Conservation (phyloP, 2,888 invertebrate species). For the Drosophila sordidapex region DNA sequence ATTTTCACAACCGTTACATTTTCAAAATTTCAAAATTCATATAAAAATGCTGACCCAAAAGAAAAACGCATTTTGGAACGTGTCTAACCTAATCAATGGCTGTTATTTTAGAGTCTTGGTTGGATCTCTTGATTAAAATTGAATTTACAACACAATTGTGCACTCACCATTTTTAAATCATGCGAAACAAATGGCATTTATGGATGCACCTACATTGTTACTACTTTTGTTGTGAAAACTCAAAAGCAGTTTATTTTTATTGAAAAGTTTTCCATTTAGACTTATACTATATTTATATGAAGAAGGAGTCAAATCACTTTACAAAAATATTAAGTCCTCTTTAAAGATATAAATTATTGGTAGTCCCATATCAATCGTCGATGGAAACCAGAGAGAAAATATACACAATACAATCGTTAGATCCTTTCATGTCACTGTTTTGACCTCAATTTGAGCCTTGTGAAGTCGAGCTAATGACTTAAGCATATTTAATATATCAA, state of each 20-base stretch:
- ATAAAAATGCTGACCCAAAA: too few species aligned
- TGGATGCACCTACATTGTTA: not conserved
- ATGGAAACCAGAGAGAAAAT: not conserved
- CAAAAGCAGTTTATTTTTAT: not conserved
- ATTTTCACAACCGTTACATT: not conserved
- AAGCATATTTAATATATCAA: conserved; percentile 55
- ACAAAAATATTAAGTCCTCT: not conserved
- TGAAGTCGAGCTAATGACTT: conserved; percentile 30
- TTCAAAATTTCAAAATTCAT: too few species aligned
- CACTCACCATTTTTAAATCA: not conserved
- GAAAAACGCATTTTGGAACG: too few species aligned
- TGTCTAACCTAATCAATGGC: too few species aligned
- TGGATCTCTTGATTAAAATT: too few species aligned
- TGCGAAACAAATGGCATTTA: not conserved
- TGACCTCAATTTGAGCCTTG: conserved; percentile 25
- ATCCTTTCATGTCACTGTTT: not conserved
- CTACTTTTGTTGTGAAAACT: not conserved
- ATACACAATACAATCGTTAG: not conserved
- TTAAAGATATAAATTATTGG: not conserved
- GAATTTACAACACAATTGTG: too few species aligned
- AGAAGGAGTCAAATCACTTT: not conserved
- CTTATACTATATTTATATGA: not conserved
- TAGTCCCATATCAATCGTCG: not conserved
- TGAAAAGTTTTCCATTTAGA: not conserved
- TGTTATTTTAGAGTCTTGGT: too few species aligned